These are phyloP conservation scores for Podarcis muralis DNA, from an alignment of 2,113 vertebrate genomes.

Conservation along the genomic window DNA sequence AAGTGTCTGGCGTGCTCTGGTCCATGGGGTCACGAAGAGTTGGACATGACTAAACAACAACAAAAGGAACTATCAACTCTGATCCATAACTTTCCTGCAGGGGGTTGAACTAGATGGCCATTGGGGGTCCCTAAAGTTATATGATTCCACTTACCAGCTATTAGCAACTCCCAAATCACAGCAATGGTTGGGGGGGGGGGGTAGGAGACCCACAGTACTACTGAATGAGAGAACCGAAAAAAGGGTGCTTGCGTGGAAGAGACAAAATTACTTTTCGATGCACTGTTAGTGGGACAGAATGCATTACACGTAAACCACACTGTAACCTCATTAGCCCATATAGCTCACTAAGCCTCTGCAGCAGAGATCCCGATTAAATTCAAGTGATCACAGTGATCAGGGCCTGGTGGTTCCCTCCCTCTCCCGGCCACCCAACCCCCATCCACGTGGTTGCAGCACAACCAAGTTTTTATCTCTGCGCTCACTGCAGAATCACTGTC, in stretches of 20 bases:
- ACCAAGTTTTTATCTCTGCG: not conserved
- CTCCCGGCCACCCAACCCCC: no score
- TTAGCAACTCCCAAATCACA: no score
- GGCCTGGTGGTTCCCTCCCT: not conserved
- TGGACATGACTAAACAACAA: no score
- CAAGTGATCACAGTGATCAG: conserved; percentile 7
- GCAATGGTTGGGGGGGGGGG: no score
- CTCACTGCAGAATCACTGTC: not conserved
- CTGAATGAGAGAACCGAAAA: not conserved
- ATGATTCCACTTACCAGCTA: no score
- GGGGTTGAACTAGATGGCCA: no score
- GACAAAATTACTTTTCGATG: not conserved
- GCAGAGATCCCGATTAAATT: conserved; percentile 6
- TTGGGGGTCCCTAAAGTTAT: no score
- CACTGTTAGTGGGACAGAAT: not conserved
- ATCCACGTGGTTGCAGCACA: not conserved
- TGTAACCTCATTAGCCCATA: not conserved
- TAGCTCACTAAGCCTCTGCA: not conserved
- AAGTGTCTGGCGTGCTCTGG: no score
- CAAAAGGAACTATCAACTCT: no score
- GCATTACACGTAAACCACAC: not conserved
- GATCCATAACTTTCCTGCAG: no score
- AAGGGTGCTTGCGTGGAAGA: not conserved
- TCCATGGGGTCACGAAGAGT: no score
- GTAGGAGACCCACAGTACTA: no score